phyloP scores from a whole-genome alignment of 53 echinoderm and acorn worm genomes.

The Holothuria leucospilota region DNA sequence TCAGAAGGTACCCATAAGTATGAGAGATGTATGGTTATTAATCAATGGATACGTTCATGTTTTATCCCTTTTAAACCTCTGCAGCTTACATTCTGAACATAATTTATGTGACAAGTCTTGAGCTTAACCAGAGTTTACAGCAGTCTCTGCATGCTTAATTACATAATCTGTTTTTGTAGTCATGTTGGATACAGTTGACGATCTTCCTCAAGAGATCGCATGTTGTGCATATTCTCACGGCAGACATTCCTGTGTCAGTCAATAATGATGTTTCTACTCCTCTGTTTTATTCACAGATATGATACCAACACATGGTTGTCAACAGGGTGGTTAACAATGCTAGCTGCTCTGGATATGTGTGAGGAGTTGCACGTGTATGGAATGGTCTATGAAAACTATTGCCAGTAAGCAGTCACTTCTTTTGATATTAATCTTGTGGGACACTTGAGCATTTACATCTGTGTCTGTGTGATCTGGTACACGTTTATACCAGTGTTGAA shows the following conservation, averaged over 20 bases:
- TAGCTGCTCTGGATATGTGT: slow-evolving; percentile 82
- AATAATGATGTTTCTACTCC: not conserved
- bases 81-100: too few relatives aligned
- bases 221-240: too few relatives aligned
- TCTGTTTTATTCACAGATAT: slow-evolving; percentile 52
- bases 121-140: too few relatives aligned
- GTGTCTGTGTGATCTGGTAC: too few relatives aligned
- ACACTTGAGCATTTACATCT: too few relatives aligned
- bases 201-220: not conserved
- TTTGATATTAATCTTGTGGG: too few relatives aligned
- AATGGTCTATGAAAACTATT: slow-evolving; percentile 77
- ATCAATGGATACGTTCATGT: too few relatives aligned
- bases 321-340: slow-evolving; percentile 86
- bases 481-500: too few relatives aligned
- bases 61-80: too few relatives aligned
- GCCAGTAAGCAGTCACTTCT: slow-evolving; percentile 58
- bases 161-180: not conserved
- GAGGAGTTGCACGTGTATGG: slow-evolving; percentile 77
- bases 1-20: too few relatives aligned
- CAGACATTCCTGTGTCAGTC: not conserved
- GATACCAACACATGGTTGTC: slow-evolving; percentile 89
- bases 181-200: not conserved
- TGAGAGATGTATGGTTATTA: too few relatives aligned
- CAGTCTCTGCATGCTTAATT: not conserved
- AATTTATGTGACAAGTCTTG: too few relatives aligned